These are phyloP conservation scores for Caenorhabditis macrosperma DNA, from an alignment of 2,888 invertebrate genomes.

Conservation along the genomic window DNA sequence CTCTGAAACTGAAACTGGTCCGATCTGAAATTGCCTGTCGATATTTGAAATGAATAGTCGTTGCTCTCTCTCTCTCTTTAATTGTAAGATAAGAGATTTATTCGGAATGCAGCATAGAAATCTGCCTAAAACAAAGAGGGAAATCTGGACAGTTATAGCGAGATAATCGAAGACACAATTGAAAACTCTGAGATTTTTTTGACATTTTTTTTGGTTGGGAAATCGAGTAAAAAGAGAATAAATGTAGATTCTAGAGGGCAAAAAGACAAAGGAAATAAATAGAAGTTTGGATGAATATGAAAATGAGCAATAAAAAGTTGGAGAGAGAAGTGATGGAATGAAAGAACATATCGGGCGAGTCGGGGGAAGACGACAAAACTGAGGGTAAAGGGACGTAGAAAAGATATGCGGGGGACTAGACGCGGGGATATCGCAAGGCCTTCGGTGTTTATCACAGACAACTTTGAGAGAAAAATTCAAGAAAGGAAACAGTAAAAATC, in stretches of 20 bases:
- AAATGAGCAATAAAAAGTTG: neutral
- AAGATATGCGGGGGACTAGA: slow-evolving; percentile 13
- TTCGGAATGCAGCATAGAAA: neutral
- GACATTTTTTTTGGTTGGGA: slow-evolving; percentile 1
- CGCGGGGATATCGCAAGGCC: neutral
- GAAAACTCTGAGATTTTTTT: slow-evolving; percentile 5
- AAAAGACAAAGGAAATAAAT: neutral
- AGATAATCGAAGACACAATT: neutral
- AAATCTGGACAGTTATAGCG: neutral
- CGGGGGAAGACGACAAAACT: neutral
- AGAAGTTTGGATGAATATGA: neutral
- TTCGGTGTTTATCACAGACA: neutral
- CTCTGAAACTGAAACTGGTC: slow-evolving; percentile 35
- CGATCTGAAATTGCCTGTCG: slow-evolving; percentile 21
- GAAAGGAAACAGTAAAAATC: neutral
- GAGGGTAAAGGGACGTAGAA: neutral
- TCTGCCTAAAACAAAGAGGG: neutral
- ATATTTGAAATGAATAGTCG: neutral
- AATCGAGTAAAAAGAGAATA: slow-evolving; percentile 3
- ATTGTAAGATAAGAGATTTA: neutral
- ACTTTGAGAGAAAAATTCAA: neutral
- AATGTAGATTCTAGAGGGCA: neutral
- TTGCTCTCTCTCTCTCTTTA: neutral
- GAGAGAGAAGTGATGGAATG: neutral
- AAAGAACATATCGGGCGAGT: slow-evolving; percentile 6